Evolutionary conservation across 2,113 vertebrate species (phyloP).

Genomic region (Acrocephalus kingi): DNA sequence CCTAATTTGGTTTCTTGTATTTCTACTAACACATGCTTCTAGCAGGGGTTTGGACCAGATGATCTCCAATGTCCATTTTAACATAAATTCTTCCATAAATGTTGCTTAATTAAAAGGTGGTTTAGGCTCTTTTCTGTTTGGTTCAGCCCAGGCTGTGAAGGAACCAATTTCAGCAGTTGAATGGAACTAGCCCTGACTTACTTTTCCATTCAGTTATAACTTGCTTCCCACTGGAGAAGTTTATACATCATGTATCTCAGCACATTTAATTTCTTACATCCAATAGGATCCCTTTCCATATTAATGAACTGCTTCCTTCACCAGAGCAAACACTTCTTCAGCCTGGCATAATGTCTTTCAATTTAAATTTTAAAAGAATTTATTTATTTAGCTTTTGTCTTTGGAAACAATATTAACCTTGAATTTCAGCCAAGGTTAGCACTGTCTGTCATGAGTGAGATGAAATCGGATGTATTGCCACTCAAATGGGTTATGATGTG

Average conservation of each 20-base stretch:
- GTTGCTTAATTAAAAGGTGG: neutral
- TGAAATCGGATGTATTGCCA: neutral
- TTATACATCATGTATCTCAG: neutral
- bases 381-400: neutral
- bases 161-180: neutral
- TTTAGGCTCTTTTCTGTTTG: neutral
- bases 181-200: neutral
- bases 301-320: neutral
- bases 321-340: neutral
- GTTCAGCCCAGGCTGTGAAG: neutral
- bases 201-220: neutral
- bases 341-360: neutral
- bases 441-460: neutral
- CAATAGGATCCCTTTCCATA: neutral
- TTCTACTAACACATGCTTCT: neutral
- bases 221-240: neutral
- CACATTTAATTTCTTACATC: neutral
- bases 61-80: neutral
- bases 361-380: neutral
- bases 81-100: neutral
- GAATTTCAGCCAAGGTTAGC: neutral
- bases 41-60: neutral
- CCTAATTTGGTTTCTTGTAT: slow-evolving; percentile 14
- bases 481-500: neutral
- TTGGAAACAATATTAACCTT: neutral